Evolutionary conservation across 1,140 invertebrate species (phyloP), one percentile per base, ranked within the genome.

Genomic region (Drosophila subobscura): DNA sequence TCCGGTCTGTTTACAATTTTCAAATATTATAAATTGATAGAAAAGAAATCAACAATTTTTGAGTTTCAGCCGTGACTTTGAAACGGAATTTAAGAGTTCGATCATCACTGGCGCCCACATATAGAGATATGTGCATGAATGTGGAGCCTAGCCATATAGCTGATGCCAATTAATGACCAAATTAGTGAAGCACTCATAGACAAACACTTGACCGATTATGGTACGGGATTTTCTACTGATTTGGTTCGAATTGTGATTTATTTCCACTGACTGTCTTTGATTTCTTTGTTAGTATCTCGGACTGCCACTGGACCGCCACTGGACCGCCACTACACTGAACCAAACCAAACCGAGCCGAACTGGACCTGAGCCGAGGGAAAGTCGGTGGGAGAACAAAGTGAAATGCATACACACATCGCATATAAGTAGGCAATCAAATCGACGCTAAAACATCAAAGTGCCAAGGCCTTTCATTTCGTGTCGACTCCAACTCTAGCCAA

Each of bases 131-230:
- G 54, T 7, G 45, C 22, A 25, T 20, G 42, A 68, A 67, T 67
- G 50, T 55, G 42, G 51, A 55, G 63, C 50, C 63, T 61, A 68
- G 67, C 65, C 75, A 77, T 85, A 85, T 77, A 66, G 68, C 78
- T 59, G 60, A 74, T 81, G 81, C 83, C 89, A 90, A 90, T 90
- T 90, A 90, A 90, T 90, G 89, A 85, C 89, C 89, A 90, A 89
- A 90, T 90, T 90, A 90, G 89, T 90, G 66, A 78, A 54, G 64
- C 71, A 79, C 79, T 89, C 76, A 81, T 76, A 80, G 85, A 89
- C 80, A 86, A 74, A 90, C 84, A 88, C 83, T 89, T 83, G 72
- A 76, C 83, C 83, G 75, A 77, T 76, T 88, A 89, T 88, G 83
- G 83, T 52, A 56, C 63, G 72, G 83, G 83, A 89, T 88, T 84